Conservation (phyloP, 2,113 vertebrate genomes). For the Neofelis nebulosa region DNA sequence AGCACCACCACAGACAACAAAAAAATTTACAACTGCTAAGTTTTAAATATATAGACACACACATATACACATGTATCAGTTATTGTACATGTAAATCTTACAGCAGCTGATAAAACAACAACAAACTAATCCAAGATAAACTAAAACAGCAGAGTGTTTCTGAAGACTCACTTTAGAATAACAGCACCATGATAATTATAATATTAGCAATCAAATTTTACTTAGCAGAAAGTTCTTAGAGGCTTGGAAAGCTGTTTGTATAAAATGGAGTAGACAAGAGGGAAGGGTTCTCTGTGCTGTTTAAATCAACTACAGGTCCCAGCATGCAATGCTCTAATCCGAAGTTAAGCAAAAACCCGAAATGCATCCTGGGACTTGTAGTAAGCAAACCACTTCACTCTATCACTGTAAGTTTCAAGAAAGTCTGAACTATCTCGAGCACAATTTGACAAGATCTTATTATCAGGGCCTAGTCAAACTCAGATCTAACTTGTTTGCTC, state of each 20-base stretch:
- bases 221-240: constrained; percentile 44
- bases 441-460: constrained; percentile 51
- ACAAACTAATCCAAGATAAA: constrained; percentile 41
- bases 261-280: constrained; percentile 58
- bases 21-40: constrained; percentile 15
- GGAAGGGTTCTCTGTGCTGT: constrained; percentile 41
- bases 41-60: constrained; percentile 15
- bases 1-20: constrained; percentile 7
- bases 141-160: constrained; percentile 39
- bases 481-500: neutral
- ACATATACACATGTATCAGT: neutral
- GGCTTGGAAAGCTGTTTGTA: constrained; percentile 17
- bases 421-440: constrained; percentile 58
- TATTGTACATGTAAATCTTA: constrained; percentile 49
- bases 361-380: constrained; percentile 82
- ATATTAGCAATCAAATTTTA: constrained; percentile 60
- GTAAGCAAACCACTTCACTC: constrained; percentile 70
- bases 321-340: constrained; percentile 73
- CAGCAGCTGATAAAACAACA: neutral
- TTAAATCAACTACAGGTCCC: constrained; percentile 82
- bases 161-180: constrained; percentile 40
- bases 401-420: constrained; percentile 66
- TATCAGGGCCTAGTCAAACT: constrained; percentile 42
- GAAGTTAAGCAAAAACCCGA: constrained; percentile 58
- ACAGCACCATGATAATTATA: neutral